Percentiles rank a stretch among this genome's conserved stretches.
phyloP scores from a whole-genome alignment of 2,113 vertebrate species.

The Cochlearius cochlearius region DNA sequence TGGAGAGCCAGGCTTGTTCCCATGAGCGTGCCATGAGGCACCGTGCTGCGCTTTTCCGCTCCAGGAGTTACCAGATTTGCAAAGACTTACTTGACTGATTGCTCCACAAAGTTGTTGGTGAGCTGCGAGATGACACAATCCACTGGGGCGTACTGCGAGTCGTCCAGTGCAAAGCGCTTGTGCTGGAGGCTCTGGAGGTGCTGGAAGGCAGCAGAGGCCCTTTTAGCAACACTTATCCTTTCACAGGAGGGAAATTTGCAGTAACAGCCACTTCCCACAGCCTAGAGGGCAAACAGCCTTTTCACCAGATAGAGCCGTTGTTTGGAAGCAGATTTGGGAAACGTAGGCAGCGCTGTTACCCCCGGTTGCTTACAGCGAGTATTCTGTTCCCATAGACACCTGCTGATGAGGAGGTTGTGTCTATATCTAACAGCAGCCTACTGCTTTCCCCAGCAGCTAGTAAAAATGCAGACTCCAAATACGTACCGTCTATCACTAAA shows the following conservation, averaged over 20 bases:
- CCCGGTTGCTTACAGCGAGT: background rate
- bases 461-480: background rate
- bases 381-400: background rate
- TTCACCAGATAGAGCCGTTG: background rate
- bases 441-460: background rate
- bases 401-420: background rate
- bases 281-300: background rate
- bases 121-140: constrained; percentile 77
- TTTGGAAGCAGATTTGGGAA: background rate
- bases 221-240: background rate
- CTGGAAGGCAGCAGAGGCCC: constrained; percentile 52
- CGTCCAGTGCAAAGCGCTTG: constrained; percentile 71
- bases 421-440: background rate
- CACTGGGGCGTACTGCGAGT: constrained; percentile 67
- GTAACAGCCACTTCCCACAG: background rate
- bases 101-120: constrained; percentile 46
- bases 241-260: background rate
- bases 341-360: background rate
- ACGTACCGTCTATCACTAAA: background rate
- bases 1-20: background rate
- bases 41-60: rapidly evolving
- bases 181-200: constrained; percentile 83
- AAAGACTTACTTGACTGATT: background rate
- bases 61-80: background rate
- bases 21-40: rapidly evolving